Percentiles rank a stretch among this genome's conserved stretches.
Conservation (phyloP, 2,888 invertebrate genomes). For the Lasiommata megera region DNA sequence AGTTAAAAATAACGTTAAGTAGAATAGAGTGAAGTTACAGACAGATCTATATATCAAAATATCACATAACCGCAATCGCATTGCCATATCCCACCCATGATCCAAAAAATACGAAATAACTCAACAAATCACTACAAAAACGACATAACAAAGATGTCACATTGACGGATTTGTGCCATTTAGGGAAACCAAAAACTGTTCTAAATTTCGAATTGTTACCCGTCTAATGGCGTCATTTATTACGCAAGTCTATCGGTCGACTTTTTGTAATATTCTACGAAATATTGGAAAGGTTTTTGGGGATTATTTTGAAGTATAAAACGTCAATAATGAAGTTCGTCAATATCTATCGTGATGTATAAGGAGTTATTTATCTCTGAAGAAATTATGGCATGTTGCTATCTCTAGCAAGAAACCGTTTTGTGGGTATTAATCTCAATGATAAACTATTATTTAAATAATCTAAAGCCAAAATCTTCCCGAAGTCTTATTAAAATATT, state of each 20-base stretch:
- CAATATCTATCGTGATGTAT: not conserved
- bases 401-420: no score
- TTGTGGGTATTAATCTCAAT: no score
- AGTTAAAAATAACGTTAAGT: no score
- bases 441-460: no score
- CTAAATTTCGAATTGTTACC: slow-evolving; percentile 13
- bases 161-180: slow-evolving; percentile 49
- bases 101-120: slow-evolving; percentile 2
- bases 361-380: not conserved
- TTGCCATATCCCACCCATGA: no score
- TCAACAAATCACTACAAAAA: slow-evolving; percentile 17
- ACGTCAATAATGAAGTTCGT: not conserved
- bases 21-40: no score
- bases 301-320: not conserved
- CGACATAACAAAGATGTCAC: slow-evolving; percentile 24
- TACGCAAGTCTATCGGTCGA: slow-evolving; percentile 25
- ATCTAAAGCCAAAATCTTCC: no score
- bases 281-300: not conserved
- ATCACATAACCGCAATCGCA: no score
- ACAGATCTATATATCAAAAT: no score
- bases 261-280: slow-evolving; percentile 23
- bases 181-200: slow-evolving; percentile 18
- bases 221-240: slow-evolving; percentile 30
- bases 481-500: no score
- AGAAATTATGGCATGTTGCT: not conserved